Percentiles rank a stretch among this genome's conserved stretches.
These are phyloP conservation scores for Odontocolon sp. DNA, from an alignment of 2,888 invertebrate species.

Conservation along the genomic window DNA sequence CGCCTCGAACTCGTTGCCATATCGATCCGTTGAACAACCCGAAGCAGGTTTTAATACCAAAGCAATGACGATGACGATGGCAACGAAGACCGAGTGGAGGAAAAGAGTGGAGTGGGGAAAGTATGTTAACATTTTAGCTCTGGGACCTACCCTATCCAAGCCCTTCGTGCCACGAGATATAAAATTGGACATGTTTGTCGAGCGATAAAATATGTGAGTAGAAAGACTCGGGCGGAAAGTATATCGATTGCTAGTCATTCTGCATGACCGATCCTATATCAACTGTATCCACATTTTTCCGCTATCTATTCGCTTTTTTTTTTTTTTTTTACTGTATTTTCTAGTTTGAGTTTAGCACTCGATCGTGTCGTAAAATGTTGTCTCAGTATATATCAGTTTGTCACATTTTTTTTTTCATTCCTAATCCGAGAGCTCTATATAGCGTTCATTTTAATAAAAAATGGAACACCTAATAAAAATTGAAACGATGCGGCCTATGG, in stretches of 20 bases:
- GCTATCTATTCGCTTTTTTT: not conserved
- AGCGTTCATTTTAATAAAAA: too few relatives aligned
- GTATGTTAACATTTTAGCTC: slow-evolving; percentile 62
- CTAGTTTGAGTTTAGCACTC: slow-evolving; percentile 40
- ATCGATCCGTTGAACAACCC: slow-evolving; percentile 58
- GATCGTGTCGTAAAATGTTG: slow-evolving; percentile 33
- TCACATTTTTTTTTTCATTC: too few relatives aligned
- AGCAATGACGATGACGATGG: slow-evolving; percentile 30
- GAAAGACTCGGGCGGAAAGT: slow-evolving; percentile 74
- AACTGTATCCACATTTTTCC: not conserved
- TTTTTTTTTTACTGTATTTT: not conserved
- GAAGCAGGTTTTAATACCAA: slow-evolving; percentile 51
- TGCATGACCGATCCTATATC: slow-evolving; percentile 26
- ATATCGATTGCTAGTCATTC: slow-evolving; percentile 71
- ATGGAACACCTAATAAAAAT: too few relatives aligned
- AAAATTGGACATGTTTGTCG: slow-evolving; percentile 80
- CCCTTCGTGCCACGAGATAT: slow-evolving; percentile 69
- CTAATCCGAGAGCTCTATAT: too few relatives aligned
- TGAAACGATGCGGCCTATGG: not conserved
- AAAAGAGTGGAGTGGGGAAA: slow-evolving; percentile 58
- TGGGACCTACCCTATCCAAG: not conserved
- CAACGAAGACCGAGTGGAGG: slow-evolving; percentile 30
- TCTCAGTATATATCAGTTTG: slow-evolving; percentile 16
- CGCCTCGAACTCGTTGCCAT: slow-evolving; percentile 40
- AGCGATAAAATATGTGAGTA: slow-evolving; percentile 80